phyloP scores from a whole-genome alignment of 2,113 vertebrate genomes.

The Tyrannus savana region DNA sequence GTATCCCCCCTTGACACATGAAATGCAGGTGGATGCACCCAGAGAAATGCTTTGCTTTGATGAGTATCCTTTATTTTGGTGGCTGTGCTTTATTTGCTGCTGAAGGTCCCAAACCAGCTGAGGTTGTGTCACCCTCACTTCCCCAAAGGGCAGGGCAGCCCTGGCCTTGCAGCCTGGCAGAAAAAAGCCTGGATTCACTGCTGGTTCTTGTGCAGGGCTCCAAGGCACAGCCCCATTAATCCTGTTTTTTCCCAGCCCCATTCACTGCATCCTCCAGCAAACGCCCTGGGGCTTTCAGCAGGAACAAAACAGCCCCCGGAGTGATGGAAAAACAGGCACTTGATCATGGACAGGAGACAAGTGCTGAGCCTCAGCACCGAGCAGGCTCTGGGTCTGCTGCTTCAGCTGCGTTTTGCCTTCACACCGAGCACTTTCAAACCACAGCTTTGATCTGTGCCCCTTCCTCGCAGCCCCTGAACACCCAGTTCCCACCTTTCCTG shows the following conservation, averaged over 20 bases:
- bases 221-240: background rate
- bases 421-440: background rate
- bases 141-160: background rate
- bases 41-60: background rate
- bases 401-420: background rate
- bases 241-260: background rate
- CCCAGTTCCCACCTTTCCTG: background rate
- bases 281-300: background rate
- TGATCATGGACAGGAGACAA: background rate
- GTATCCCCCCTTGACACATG: accelerated
- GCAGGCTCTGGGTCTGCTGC: background rate
- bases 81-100: background rate
- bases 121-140: accelerated
- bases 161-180: background rate
- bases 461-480: background rate
- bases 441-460: background rate
- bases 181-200: accelerated
- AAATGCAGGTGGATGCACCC: accelerated
- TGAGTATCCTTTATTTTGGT: background rate
- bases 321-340: background rate
- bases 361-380: background rate
- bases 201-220: background rate
- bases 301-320: background rate
- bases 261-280: background rate
- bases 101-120: background rate